Evolutionary conservation across 2,888 invertebrate species (phyloP), one percentile per base, ranked within the genome.

Genomic region (Ctena decussata): DNA sequence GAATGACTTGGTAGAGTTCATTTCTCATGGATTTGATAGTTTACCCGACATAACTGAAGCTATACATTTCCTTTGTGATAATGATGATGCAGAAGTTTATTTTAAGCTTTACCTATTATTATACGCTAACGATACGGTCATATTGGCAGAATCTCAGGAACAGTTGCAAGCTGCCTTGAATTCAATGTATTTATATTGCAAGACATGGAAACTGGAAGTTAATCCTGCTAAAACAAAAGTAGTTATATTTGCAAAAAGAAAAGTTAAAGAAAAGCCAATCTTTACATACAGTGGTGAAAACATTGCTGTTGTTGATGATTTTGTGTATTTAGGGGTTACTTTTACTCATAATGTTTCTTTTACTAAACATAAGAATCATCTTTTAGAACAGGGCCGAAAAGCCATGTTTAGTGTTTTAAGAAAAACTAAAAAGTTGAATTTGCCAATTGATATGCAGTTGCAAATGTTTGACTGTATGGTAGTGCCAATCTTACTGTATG

Each of bases 241-340:
- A 30, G 30, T 57, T 27, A 30, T 57, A 30, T 57, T 57, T 27
- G 6, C 27, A 5, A 57, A 57, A 27, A 24, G 24, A 57, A 57
- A 57, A 57, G 30, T 57, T 57, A 57, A 57, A 57, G 57, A 57
- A 21, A 57, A 27, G 30, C 27, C 53, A n/a, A 21, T 3, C 27
- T 57, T 57, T 57, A 57, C 57, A 30, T 57, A 57, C 27, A 57
- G 27, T 57, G 57, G 57, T 57, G 57, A 57, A 57, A n/a, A 57
- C 27, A 24, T 57, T 11, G 57, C 57, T 57, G 57, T 27, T 57
- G 57, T 27, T 11, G 57, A 57, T 57, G 57, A 57, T 30, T 57
- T 57, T 24, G 57, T 57, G 30, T 57, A 57, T 27, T 57, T 27
- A 30, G 57, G 57, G n/a, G 57, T 57, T 8, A 57, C 30, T 24